A percentile compares a stretch with the other conserved stretches of the same genome.
phyloP scores from a whole-genome alignment of 2,113 vertebrate species.

The Pelvicachromis taeniatus region DNA sequence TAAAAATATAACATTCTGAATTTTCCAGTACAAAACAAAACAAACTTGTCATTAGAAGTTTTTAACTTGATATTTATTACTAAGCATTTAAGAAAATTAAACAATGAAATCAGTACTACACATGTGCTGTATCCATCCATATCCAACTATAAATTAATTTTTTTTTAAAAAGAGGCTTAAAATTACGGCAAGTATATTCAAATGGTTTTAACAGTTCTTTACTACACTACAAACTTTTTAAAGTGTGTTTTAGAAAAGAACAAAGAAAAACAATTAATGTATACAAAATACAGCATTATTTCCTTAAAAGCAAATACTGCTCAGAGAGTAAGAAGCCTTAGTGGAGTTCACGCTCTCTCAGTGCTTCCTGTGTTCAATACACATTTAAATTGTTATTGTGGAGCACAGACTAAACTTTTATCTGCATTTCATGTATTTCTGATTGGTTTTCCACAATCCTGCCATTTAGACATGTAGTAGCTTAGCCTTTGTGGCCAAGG shows the following conservation, averaged over 20 bases:
- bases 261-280: not conserved
- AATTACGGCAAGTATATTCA: too few species aligned
- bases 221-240: not conserved
- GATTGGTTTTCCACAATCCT: not conserved
- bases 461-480: not conserved
- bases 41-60: not conserved
- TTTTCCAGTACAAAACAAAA: accelerated
- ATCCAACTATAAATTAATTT: too few species aligned
- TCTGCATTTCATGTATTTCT: not conserved
- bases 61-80: not conserved
- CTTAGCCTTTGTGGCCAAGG: not conserved
- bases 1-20: not conserved
- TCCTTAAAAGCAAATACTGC: not conserved
- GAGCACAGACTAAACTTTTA: not conserved
- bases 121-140: too few species aligned
- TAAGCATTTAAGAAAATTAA: not conserved
- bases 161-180: too few species aligned
- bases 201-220: too few species aligned
- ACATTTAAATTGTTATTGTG: not conserved
- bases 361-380: not conserved
- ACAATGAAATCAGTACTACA: too few species aligned
- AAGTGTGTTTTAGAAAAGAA: not conserved
- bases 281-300: not conserved
- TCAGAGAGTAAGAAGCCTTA: not conserved
- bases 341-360: not conserved